These are phyloP conservation scores for Mohoua ochrocephala DNA, from an alignment of 2,113 vertebrate genomes.

Conservation along the genomic window DNA sequence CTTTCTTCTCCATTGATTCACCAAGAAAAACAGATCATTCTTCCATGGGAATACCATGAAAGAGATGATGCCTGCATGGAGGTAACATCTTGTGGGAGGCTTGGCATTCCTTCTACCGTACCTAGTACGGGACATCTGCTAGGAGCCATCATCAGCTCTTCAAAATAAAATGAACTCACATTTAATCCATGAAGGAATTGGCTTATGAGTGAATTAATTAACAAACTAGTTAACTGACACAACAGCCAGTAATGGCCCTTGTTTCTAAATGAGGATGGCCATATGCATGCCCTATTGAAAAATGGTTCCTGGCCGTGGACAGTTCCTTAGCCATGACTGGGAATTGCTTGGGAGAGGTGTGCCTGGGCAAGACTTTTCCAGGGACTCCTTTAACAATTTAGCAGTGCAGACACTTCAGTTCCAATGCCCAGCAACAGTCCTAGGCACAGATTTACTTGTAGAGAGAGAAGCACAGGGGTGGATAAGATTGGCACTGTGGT, in stretches of 20 bases:
- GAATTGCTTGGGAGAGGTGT: neutral
- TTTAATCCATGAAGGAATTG: neutral
- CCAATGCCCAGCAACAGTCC: neutral
- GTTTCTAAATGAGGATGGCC: neutral
- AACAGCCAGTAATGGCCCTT: neutral
- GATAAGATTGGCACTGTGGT: fast-evolving
- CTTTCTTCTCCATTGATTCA: neutral
- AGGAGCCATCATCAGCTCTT: neutral
- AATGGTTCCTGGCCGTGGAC: neutral
- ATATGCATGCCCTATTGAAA: neutral
- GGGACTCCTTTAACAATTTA: neutral
- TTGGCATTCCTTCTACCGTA: neutral
- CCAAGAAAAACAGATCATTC: neutral
- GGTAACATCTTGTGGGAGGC: neutral
- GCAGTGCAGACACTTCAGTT: neutral
- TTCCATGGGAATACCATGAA: neutral
- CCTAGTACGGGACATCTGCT: neutral
- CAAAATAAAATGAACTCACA: neutral
- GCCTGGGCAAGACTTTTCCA: neutral
- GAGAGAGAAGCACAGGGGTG: neutral
- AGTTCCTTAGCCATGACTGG: neutral
- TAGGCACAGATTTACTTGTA: neutral
- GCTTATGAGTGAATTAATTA: neutral
- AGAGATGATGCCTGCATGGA: neutral
- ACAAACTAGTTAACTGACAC: neutral